These are phyloP conservation scores for Sarcophaga variegata DNA, from an alignment of 2,888 invertebrate genomes.

Conservation along the genomic window DNA sequence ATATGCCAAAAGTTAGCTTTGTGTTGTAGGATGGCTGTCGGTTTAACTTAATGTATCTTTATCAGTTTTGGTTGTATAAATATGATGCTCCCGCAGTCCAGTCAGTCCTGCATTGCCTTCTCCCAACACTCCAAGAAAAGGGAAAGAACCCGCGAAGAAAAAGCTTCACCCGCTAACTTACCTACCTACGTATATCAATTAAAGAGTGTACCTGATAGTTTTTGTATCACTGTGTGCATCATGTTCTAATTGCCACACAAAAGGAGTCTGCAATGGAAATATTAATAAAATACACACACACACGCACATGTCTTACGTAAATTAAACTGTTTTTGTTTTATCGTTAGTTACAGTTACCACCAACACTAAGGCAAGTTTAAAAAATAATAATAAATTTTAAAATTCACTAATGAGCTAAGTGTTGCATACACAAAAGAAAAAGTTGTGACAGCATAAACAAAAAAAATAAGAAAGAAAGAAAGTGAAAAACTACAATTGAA, in stretches of 20 bases:
- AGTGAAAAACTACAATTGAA: too few relatives aligned
- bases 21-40: too few relatives aligned
- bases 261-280: constrained; percentile 6
- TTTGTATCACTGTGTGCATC: neutral
- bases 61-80: too few relatives aligned
- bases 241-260: constrained; percentile 3
- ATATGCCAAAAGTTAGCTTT: too few relatives aligned
- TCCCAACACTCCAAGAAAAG: too few relatives aligned
- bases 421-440: constrained; percentile 39
- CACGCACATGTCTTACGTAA: constrained; percentile 22
- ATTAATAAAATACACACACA: constrained; percentile 17
- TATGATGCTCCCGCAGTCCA: too few relatives aligned
- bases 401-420: constrained; percentile 79
- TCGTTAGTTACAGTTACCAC: constrained; percentile 38
- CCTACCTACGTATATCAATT: too few relatives aligned
- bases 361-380: constrained; percentile 9
- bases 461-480: constrained; percentile 33
- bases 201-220: constrained; percentile 1
- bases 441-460: constrained; percentile 23
- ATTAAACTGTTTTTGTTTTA: constrained; percentile 41
- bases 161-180: too few relatives aligned
- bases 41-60: too few relatives aligned
- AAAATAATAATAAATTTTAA: constrained; percentile 71
- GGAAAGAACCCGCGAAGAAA: too few relatives aligned
- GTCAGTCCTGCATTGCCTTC: too few relatives aligned